A percentile compares a stretch with the other conserved stretches of the same genome.
phyloP scores from a whole-genome alignment of 2,797 vertebrate species.

The Lophura swinhoii region DNA sequence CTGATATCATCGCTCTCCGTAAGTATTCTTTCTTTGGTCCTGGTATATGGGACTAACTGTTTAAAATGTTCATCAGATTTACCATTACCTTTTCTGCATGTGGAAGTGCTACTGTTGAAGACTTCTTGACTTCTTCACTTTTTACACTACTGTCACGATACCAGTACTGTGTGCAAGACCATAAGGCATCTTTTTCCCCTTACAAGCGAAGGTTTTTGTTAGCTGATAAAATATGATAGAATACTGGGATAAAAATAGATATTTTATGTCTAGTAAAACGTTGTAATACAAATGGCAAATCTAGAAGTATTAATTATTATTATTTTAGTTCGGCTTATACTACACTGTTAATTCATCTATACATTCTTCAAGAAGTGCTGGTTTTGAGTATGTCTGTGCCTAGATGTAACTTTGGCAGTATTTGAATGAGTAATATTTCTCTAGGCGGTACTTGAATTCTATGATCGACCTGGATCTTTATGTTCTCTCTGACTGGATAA shows the following conservation, averaged over 20 bases:
- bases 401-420: not conserved
- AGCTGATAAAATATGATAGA: not conserved
- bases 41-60: not conserved
- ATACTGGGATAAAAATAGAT: not conserved
- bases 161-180: not conserved
- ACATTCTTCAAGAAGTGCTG: not conserved
- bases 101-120: not conserved
- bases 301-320: not conserved
- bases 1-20: fast-evolving
- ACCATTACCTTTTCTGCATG: not conserved
- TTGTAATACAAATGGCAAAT: not conserved
- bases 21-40: not conserved
- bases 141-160: not conserved
- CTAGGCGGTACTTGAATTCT: not conserved
- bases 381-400: not conserved
- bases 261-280: not conserved
- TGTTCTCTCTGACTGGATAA: not conserved
- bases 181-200: not conserved
- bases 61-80: not conserved
- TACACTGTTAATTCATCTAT: not conserved
- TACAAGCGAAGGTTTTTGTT: not conserved
- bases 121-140: not conserved
- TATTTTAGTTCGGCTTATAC: not conserved
- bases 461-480: not conserved
- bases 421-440: not conserved